Evolutionary conservation across 2,797 vertebrate genomes (phyloP).

Genomic region (Ptychobarbus kaznakovi): DNA sequence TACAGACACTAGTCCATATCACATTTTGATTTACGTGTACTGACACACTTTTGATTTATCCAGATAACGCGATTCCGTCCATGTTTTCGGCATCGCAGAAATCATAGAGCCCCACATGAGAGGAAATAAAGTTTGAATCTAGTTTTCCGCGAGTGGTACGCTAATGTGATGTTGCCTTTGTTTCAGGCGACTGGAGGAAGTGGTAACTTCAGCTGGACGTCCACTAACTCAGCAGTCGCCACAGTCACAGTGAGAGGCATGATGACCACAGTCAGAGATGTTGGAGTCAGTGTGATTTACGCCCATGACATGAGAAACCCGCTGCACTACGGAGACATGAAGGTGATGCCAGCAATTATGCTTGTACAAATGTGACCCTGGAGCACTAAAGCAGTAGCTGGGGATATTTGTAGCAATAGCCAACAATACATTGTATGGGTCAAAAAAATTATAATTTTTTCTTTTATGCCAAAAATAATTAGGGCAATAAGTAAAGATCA

Average conservation of each 20-base stretch:
- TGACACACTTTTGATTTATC: not conserved
- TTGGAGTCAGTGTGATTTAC: constrained; percentile 85
- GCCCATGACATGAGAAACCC: constrained; percentile 89
- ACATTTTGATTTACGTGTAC: not conserved
- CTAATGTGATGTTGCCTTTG: not conserved
- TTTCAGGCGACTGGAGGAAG: constrained; percentile 90
- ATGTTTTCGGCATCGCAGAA: not conserved
- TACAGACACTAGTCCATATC: too few species aligned
- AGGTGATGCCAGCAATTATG: constrained; percentile 72
- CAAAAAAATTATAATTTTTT: too few species aligned
- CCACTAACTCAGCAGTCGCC: constrained; percentile 86
- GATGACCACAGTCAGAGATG: constrained; percentile 89
- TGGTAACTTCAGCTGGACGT: constrained; percentile 94
- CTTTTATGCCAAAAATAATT: too few species aligned
- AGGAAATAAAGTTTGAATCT: not conserved
- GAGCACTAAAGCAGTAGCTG: too few species aligned
- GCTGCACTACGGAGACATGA: constrained; percentile 91
- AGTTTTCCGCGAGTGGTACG: not conserved
- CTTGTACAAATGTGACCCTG: not conserved
- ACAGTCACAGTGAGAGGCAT: constrained; percentile 92
- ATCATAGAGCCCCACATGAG: not conserved
- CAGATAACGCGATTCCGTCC: not conserved
- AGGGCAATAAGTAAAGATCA: too few species aligned
- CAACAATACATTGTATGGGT: too few species aligned
- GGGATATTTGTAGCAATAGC: too few species aligned